Evolutionary conservation across 2,113 vertebrate genomes (phyloP), one percentile per base, ranked within the genome.

Genomic region (Oreotrochilus melanogaster): DNA sequence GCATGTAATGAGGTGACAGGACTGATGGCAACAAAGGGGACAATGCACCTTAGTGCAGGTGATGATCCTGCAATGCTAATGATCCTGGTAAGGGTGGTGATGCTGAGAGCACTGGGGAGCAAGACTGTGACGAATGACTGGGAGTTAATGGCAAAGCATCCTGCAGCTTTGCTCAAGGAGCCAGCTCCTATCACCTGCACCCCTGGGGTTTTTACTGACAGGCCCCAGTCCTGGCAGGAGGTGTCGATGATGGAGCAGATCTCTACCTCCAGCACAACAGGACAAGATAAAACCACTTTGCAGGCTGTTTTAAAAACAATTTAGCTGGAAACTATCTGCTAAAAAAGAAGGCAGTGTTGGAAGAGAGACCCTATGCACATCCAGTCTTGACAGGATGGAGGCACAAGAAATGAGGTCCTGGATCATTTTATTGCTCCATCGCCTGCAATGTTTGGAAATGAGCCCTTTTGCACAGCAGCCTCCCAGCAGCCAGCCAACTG

Each of bases 41-140:
- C 0, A 0, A 27, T 4, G 43, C 43, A 18, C 33, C 39, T 18
- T 35, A 66, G n/a, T 14, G 24, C 45, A 71, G 51, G 51, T 39
- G 39, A 39, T 39, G 39, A 39, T 61, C 67, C 78, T 79, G 51
- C 37, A 47, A 18, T 11, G 10, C 39, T 37, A 33, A 16, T 0
- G 0, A 51, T 54, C 39, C 60, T 56, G 21, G 57, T 53, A 14
- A 66, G 65, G 27, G 19, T 23, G 56, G 30, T 4, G 74, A 57
- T 42, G 58, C 57, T 57, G 14, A 2, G 27, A 90, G 35, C 54
- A 24, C 23, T 0, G 2, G 27, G 35, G 30, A 70, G 65, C n/a
- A 48, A 50, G 33, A 61, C 48, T 76, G 50, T 7, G 2, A 24
- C 22, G 51, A 80, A 37, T 17, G 64, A 18, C 28, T 28, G 37